phyloP scores from a whole-genome alignment of 2,888 invertebrate genomes.

The Linnaemya vulpina region DNA sequence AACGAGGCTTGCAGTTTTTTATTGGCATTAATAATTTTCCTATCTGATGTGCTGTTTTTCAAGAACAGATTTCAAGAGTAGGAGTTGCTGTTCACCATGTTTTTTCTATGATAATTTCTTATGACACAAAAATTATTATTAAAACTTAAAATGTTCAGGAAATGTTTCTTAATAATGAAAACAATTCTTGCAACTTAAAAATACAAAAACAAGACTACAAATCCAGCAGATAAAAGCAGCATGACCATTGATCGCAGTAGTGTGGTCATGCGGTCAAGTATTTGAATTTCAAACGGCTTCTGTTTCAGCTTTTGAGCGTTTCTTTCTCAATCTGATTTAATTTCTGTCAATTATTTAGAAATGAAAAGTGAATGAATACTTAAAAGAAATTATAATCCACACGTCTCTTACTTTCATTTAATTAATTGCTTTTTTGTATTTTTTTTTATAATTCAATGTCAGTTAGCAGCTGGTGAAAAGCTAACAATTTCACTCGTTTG shows the following conservation, averaged over 20 bases:
- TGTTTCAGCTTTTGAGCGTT: neutral
- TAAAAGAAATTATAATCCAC: neutral
- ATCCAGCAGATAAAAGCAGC: too few relatives aligned
- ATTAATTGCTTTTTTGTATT: neutral
- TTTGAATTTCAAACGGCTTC: neutral
- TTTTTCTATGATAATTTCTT: constrained; percentile 53
- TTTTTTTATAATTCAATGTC: constrained; percentile 25
- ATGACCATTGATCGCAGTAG: neutral
- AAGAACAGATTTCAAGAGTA: neutral
- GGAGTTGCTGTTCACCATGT: constrained; percentile 30
- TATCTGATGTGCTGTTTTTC: constrained; percentile 35
- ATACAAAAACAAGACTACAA: too few relatives aligned
- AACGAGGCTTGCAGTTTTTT: neutral
- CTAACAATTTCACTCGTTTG: constrained; percentile 14
- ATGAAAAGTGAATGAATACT: constrained; percentile 33
- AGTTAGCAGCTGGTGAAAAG: constrained; percentile 21
- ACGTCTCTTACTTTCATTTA: constrained; percentile 44
- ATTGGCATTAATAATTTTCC: constrained; percentile 39
- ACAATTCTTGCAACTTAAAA: too few relatives aligned
- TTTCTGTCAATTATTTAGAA: constrained; percentile 30
- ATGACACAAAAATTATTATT: constrained; percentile 38
- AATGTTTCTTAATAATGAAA: neutral
- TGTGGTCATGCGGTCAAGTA: neutral
- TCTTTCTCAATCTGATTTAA: neutral
- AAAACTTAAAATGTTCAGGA: neutral